phyloP scores from a whole-genome alignment of 2,113 vertebrate species.

The Thryonomys swinderianus region DNA sequence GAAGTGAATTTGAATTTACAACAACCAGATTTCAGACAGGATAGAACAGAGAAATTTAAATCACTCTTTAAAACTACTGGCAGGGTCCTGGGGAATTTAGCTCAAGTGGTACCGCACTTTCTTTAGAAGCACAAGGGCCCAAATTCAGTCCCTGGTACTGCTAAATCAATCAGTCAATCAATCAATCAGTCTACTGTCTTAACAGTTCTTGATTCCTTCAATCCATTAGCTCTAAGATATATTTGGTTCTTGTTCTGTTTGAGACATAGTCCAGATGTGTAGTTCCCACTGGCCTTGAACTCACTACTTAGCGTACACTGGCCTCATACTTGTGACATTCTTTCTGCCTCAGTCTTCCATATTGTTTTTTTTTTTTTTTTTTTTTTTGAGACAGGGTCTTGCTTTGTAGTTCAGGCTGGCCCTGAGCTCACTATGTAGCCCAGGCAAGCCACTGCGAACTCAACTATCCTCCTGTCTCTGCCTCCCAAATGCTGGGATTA shows the following conservation, averaged over 20 bases:
- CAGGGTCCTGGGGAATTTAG: too few relatives aligned
- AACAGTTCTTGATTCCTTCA: not conserved
- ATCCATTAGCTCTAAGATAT: not conserved
- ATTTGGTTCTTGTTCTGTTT: not conserved
- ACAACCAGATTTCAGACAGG: not conserved
- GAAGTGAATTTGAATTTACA: conserved; percentile 48
- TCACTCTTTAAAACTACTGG: not conserved
- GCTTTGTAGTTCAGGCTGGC: too few relatives aligned
- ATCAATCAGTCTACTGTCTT: too few relatives aligned
- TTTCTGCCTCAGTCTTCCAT: not conserved
- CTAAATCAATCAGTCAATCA: too few relatives aligned
- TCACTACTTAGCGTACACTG: not conserved
- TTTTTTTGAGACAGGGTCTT: too few relatives aligned
- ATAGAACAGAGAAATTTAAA: not conserved
- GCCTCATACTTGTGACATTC: not conserved
- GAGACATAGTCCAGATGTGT: not conserved
- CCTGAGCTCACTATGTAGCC: too few relatives aligned
- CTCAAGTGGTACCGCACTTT: too few relatives aligned
- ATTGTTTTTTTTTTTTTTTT: not conserved
- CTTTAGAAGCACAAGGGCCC: too few relatives aligned
- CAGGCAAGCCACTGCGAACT: too few relatives aligned
- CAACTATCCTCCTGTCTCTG: too few relatives aligned
- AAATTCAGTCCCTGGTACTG: too few relatives aligned
- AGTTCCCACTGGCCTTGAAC: not conserved
- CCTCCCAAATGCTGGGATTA: too few relatives aligned